A percentile compares a stretch with the other conserved stretches of the same genome.
These are phyloP conservation scores for Thaumetopoea pityocampa DNA, from an alignment of 1,140 invertebrate species.

Conservation along the genomic window DNA sequence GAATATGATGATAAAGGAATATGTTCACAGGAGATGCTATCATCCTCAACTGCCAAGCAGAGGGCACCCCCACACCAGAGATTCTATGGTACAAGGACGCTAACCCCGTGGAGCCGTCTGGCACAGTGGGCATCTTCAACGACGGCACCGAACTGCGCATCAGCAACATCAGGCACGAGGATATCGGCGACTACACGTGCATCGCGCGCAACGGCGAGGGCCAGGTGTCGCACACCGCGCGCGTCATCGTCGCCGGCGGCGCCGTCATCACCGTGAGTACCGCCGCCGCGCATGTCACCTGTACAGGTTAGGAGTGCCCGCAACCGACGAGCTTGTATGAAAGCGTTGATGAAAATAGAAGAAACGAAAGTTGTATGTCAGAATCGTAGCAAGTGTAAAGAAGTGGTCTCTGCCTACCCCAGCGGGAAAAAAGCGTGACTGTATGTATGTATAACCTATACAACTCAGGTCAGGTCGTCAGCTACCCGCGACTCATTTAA, in stretches of 20 bases:
- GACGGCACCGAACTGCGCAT: constrained; percentile 94
- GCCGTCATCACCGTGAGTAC: constrained; percentile 82
- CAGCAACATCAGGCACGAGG: constrained; percentile 91
- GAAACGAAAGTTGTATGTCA: no score
- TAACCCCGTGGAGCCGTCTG: constrained; percentile 90
- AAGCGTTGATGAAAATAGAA: no score
- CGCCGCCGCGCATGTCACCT: background rate
- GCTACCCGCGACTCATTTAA: no score
- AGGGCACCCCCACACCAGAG: constrained; percentile 93
- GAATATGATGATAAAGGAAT: no score
- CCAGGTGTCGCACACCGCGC: constrained; percentile 93
- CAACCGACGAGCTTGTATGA: no score
- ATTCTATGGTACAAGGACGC: constrained; percentile 95
- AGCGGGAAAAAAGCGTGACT: no score
- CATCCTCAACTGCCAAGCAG: constrained; percentile 95
- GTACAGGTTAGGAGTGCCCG: no score
- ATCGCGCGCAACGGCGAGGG: constrained; percentile 96
- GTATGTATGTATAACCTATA: no score
- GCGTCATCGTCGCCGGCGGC: constrained; percentile 95
- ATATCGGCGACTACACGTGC: constrained; percentile 97
- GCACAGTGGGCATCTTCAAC: constrained; percentile 91
- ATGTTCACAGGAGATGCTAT: constrained; percentile 87
- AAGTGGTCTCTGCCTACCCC: no score
- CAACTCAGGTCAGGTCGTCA: no score
- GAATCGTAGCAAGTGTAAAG: no score